Percentiles rank a stretch among this genome's conserved stretches.
Conservation (phyloP, 2,888 invertebrate species). For the Saturnia japonica region DNA sequence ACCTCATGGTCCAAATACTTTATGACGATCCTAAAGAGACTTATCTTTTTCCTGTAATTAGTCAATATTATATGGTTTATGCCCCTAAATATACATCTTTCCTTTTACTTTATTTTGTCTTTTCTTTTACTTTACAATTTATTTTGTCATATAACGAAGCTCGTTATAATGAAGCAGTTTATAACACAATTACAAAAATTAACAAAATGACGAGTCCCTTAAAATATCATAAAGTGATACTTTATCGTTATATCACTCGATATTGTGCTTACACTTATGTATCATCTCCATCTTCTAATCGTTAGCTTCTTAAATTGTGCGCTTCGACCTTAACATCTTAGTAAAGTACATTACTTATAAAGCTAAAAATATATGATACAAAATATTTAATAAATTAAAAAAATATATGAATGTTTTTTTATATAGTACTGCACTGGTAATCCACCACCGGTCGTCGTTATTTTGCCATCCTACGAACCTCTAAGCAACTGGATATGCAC, state of each 20-base stretch:
- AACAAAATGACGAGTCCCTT: too few species aligned
- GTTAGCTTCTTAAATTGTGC: neutral
- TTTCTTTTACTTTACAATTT: neutral
- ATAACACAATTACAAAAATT: too few species aligned
- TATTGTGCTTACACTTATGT: neutral
- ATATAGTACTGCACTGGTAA: too few species aligned
- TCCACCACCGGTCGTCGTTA: too few species aligned
- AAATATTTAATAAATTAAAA: neutral
- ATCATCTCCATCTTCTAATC: neutral
- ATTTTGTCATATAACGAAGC: too few species aligned
- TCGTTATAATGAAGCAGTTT: too few species aligned
- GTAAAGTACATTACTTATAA: neutral
- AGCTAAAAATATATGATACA: neutral
- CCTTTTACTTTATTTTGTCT: neutral
- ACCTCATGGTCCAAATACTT: constrained; percentile 13
- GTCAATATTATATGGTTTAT: neutral
- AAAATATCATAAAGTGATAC: too few species aligned
- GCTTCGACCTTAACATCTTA: neutral
- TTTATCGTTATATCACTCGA: too few species aligned
- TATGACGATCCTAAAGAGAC: neutral
- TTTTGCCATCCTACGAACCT: too few species aligned
- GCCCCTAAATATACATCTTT: neutral
- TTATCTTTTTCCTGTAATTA: neutral
- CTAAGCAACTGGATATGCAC: too few species aligned
- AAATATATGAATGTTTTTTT: too few species aligned